A percentile compares a stretch with the other conserved stretches of the same genome.
These are phyloP conservation scores for Clostera curtula DNA, from an alignment of 2,888 invertebrate genomes.

Conservation along the genomic window DNA sequence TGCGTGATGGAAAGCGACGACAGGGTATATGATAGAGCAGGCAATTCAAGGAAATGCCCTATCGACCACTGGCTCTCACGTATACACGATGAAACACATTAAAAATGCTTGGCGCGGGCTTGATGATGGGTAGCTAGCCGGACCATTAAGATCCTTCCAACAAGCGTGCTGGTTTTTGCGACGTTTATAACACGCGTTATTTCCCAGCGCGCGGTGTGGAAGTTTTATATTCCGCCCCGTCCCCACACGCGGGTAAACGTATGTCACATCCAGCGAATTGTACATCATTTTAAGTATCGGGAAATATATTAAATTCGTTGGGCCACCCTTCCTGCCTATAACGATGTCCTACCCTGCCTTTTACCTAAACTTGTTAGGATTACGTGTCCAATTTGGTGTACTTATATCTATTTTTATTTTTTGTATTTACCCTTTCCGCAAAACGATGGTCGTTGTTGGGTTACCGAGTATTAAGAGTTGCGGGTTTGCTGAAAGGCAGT, in stretches of 20 bases:
- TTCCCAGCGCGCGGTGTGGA: no score
- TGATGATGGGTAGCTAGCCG: no score
- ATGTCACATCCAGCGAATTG: constrained; percentile 19
- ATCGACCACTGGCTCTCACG: no score
- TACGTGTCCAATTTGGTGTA: constrained; percentile 26
- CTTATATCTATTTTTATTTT: constrained; percentile 10
- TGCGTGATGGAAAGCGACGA: no score
- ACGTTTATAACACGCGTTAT: no score
- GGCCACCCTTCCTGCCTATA: constrained; percentile 35
- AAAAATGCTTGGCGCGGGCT: no score
- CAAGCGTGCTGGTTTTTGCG: no score
- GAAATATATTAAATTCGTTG: constrained; percentile 40
- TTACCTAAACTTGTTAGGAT: constrained; percentile 37
- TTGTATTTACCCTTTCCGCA: not conserved
- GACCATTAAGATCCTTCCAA: no score
- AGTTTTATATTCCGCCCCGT: no score
- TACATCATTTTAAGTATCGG: constrained; percentile 21
- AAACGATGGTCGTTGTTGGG: constrained; percentile 5
- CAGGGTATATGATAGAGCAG: no score
- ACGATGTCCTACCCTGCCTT: constrained; percentile 29
- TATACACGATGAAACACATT: no score
- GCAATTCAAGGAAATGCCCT: no score
- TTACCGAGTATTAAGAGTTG: constrained; percentile 1
- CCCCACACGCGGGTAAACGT: constrained; percentile 1
- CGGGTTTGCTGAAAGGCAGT: constrained; percentile 1